Evolutionary conservation across 2,888 invertebrate genomes (phyloP), one percentile per base, ranked within the genome.

Genomic region (Tortrix viridana): DNA sequence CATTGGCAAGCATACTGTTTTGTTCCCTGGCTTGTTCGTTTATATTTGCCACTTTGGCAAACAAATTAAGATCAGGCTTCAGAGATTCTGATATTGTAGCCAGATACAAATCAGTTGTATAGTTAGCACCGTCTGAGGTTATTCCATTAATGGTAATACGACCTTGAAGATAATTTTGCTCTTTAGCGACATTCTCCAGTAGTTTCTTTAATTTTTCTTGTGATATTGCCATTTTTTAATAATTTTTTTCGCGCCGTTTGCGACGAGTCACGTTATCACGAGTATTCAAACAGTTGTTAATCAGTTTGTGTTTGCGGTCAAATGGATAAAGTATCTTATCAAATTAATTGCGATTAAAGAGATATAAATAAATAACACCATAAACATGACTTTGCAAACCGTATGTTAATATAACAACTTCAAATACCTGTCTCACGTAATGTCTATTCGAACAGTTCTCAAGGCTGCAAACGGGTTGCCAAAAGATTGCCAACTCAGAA

Each of bases 61-160:
- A 67, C 5, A 67, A 7, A 4, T 67, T 38, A 6, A 66, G 32
- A 19, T 52, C 48, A 1, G 54, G 60, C 9, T 57, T 50, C 9
- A 14, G 32, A 5, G 49, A 3, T 41, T 48, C 53, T 48, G 53
- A 55, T 14, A 67, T 58, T 0, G 53, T 56, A 0, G 50, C 55
- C 32, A 52, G 16, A 18, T 48, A 58, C 16, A 65, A 47, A 19
- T 38, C 47, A 12, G 64, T 47, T 5, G 64, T 65, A 16, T 60
- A 65, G 38, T 67, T 67, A 14, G 64, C 66, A 12, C 66, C 64
- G 16, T 32, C 61, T 16, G 59, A 65, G 37, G 50, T 46, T n/a
- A 67, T 46, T 20, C 60, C 44, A 54, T 48, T 55, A 3, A 65
- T 58, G 2, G 52, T 37, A 1, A 65, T 41, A 2, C 16, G 9